Conservation (phyloP, 1,140 invertebrate species). For the Tetragnatha versicolor region DNA sequence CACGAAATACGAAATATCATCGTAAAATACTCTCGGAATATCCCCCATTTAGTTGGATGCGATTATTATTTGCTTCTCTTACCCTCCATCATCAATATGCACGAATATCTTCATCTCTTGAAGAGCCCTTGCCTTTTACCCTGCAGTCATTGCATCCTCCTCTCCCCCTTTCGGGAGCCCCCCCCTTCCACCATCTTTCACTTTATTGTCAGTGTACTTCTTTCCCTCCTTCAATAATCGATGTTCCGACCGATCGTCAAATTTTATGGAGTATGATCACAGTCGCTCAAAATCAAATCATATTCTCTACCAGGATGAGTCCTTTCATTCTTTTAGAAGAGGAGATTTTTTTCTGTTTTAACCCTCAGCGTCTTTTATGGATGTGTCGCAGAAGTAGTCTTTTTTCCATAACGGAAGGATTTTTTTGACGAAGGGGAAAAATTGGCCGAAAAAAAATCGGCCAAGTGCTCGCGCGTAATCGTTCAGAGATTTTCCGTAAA, state of each 20-base stretch:
- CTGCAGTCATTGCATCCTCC: slow-evolving; percentile 22
- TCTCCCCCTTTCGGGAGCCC: not conserved
- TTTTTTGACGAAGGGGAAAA: too few species aligned
- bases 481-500: slow-evolving; percentile 45
- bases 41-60: slow-evolving; percentile 42
- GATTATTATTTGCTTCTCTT: slow-evolving; percentile 24
- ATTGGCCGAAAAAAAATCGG: too few species aligned
- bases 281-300: slow-evolving; percentile 52
- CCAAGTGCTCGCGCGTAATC: slow-evolving; percentile 23
- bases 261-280: slow-evolving; percentile 49
- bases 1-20: slow-evolving; percentile 19
- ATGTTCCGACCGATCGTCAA: slow-evolving; percentile 37
- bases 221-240: slow-evolving; percentile 32
- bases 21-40: slow-evolving; percentile 24
- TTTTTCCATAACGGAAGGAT: too few species aligned
- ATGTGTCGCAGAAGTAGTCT: not conserved
- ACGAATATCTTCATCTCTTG: slow-evolving; percentile 41
- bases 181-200: slow-evolving; percentile 8
- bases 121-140: slow-evolving; percentile 36
- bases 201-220: slow-evolving; percentile 19
- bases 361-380: not conserved
- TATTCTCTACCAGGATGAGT: slow-evolving; percentile 39
- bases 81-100: slow-evolving; percentile 44
- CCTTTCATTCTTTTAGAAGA: slow-evolving; percentile 5
- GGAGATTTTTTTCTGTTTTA: not conserved